Percentiles rank a stretch among this genome's conserved stretches.
Evolutionary conservation across 1,140 invertebrate species (phyloP).

Genomic region (Megalopta genalis): DNA sequence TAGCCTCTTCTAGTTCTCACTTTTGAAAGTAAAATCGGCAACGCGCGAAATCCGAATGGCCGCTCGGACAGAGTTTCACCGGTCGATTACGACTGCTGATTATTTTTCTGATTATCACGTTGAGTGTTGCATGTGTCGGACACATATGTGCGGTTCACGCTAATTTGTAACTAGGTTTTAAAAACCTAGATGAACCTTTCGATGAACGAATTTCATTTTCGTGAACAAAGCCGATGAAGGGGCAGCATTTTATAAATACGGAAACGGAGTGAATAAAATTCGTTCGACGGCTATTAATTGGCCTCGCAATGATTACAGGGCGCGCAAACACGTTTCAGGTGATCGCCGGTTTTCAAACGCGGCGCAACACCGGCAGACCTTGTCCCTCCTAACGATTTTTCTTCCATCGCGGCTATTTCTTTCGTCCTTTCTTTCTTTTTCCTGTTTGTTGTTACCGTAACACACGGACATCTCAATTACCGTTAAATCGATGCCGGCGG

Average conservation of each 20-base stretch:
- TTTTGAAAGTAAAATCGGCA: constrained; percentile 38
- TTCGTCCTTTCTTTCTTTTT: not conserved
- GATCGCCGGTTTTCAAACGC: constrained; percentile 1
- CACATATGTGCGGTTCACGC: too few species aligned
- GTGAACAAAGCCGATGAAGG: too few species aligned
- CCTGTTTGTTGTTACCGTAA: not conserved
- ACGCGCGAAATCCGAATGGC: too few species aligned
- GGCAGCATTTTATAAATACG: too few species aligned
- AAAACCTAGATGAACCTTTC: too few species aligned
- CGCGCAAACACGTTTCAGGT: not conserved
- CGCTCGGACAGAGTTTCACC: not conserved
- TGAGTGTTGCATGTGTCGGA: too few species aligned
- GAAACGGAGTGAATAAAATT: too few species aligned
- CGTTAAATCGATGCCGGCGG: not conserved
- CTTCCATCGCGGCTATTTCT: not conserved
- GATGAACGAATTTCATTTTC: too few species aligned
- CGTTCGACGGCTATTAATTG: too few species aligned
- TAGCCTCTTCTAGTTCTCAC: constrained; percentile 13
- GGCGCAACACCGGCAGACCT: not conserved
- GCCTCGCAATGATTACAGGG: not conserved
- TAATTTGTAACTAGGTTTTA: too few species aligned
- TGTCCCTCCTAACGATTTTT: not conserved
- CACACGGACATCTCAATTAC: constrained; percentile 3
- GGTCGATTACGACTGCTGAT: too few species aligned
- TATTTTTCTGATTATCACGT: too few species aligned